Percentiles rank a stretch among this genome's conserved stretches.
phyloP scores from a whole-genome alignment of 2,888 invertebrate species.

The Aelia acuminata region DNA sequence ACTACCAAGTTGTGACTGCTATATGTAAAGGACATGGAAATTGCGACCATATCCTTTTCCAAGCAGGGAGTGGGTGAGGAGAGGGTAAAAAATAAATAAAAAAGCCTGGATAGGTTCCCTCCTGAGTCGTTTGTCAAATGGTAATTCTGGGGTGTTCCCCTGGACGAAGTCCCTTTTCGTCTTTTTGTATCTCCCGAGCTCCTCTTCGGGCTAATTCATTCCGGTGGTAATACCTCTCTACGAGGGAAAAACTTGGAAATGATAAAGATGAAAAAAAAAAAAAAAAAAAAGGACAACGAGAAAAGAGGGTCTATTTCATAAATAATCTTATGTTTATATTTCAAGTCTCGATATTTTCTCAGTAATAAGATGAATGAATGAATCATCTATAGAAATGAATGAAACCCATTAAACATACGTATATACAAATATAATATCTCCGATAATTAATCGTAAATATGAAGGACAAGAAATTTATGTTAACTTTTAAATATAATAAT shows the following conservation, averaged over 20 bases:
- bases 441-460: too few relatives aligned
- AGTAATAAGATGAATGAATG: too few relatives aligned
- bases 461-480: too few relatives aligned
- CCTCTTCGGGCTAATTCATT: slow-evolving; percentile 41
- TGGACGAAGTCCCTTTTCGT: background rate
- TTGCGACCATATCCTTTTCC: slow-evolving; percentile 6
- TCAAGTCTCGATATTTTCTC: background rate
- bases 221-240: slow-evolving; percentile 24
- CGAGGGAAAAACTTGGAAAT: slow-evolving; percentile 6
- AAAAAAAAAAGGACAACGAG: background rate
- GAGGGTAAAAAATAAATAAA: slow-evolving; percentile 36
- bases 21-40: slow-evolving; percentile 45
- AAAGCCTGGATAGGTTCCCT: background rate
- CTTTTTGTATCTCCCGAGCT: background rate
- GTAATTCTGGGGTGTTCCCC: slow-evolving; percentile 29
- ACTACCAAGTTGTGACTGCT: background rate
- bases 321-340: background rate
- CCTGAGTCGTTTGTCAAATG: slow-evolving; percentile 54
- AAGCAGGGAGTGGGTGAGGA: background rate
- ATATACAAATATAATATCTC: too few relatives aligned
- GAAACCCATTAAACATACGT: too few relatives aligned
- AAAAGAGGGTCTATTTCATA: background rate
- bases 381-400: too few relatives aligned
- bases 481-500: too few relatives aligned
- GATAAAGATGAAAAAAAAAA: background rate